Evolutionary conservation across 1,140 invertebrate species (phyloP).

Genomic region (Zaprionus tsacasi): DNA sequence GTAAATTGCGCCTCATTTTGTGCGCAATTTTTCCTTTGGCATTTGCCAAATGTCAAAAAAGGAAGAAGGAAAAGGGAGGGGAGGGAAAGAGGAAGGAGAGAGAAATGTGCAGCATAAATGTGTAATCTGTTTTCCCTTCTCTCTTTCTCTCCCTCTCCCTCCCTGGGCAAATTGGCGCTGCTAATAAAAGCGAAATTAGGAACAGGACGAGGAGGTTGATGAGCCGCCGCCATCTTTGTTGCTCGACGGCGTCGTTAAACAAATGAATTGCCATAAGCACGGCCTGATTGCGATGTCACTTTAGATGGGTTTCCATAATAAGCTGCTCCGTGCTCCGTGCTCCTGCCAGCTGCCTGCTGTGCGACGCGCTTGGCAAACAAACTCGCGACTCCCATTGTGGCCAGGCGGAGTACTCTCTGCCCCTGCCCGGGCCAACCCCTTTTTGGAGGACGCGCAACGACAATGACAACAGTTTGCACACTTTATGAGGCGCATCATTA

Average conservation of each 20-base stretch:
- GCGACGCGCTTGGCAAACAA: slow-evolving; percentile 35
- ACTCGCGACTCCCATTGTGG: slow-evolving; percentile 28
- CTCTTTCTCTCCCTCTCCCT: slow-evolving; percentile 15
- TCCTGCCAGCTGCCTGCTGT: slow-evolving; percentile 40
- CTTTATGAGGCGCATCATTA: slow-evolving; percentile 84
- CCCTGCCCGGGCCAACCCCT: slow-evolving; percentile 32
- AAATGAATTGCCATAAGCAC: slow-evolving; percentile 84
- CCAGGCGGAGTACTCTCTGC: background rate
- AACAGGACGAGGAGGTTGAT: slow-evolving; percentile 24
- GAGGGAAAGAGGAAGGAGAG: slow-evolving; percentile 50
- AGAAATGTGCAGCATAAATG: slow-evolving; percentile 26
- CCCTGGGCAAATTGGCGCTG: slow-evolving; percentile 62
- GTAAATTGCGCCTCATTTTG: slow-evolving; percentile 80
- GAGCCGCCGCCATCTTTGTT: slow-evolving; percentile 68
- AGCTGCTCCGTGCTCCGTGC: slow-evolving; percentile 38
- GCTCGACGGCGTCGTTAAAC: slow-evolving; percentile 74
- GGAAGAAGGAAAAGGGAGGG: background rate
- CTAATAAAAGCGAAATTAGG: slow-evolving; percentile 79
- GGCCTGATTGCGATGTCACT: slow-evolving; percentile 80
- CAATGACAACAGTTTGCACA: slow-evolving; percentile 79
- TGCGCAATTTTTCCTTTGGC: slow-evolving; percentile 74
- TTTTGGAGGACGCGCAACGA: slow-evolving; percentile 11
- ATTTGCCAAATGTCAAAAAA: slow-evolving; percentile 76
- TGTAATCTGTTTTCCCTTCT: slow-evolving; percentile 39
- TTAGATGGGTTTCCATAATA: slow-evolving; percentile 79